phyloP scores from a whole-genome alignment of 2,113 vertebrate species.

The Centropus unirufus region DNA sequence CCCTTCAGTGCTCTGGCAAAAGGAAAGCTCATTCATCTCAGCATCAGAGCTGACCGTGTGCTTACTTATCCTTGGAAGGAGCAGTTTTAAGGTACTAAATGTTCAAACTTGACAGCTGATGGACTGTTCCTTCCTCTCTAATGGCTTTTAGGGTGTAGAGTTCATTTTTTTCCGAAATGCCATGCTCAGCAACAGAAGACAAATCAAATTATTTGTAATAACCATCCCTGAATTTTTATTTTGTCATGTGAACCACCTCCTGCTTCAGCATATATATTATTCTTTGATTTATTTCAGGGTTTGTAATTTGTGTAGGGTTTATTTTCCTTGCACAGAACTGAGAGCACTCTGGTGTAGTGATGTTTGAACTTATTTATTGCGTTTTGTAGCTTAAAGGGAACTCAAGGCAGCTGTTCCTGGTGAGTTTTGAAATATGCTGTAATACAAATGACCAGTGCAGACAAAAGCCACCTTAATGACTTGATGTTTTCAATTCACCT shows the following conservation, averaged over 20 bases:
- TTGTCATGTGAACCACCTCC: background rate
- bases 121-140: background rate
- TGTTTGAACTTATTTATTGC: background rate
- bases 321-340: background rate
- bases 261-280: background rate
- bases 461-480: background rate
- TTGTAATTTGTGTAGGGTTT: background rate
- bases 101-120: background rate
- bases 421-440: background rate
- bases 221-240: background rate
- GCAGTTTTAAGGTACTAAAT: background rate
- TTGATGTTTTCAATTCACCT: background rate
- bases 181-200: background rate
- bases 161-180: background rate
- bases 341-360: background rate
- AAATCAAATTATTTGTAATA: background rate
- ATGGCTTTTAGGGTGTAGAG: background rate
- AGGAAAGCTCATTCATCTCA: background rate
- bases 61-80: background rate
- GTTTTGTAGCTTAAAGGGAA: background rate
- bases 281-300: background rate
- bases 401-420: background rate
- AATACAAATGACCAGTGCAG: background rate
- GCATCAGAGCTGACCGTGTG: rapidly evolving
- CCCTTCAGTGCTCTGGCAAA: background rate